Base-by-base conservation (phyloP, 2,797 vertebrate species). In the Capromys pilorides region DNA sequence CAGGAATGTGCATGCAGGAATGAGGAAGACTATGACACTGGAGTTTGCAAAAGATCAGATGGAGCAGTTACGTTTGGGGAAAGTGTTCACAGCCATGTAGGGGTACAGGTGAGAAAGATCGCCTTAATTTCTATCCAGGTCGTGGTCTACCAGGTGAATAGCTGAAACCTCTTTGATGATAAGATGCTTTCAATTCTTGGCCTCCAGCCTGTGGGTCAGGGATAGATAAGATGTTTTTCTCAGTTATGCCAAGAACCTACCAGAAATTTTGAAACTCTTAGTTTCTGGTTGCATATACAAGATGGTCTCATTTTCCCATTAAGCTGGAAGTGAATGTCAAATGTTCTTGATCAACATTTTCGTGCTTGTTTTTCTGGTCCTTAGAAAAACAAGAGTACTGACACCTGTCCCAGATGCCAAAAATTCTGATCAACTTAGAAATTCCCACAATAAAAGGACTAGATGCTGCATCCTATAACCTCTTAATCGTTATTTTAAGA, bases 401-500 rank as follows among this genome's bases (percentile, higher is more conserved):
- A 81, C 39, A 59, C 22, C 85, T 92, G 33, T 14, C 85, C 22
- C 39, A 77, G 16, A 80, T 36, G 19, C 54, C n/a, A 64, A 88
- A 84, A 92, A 57, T 14, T 73, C 14, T 54, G 16, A n/a, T 66
- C 39, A 45, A 61, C 64, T 67, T 82, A 90, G 19, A 62, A 45
- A 83, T 77, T 41, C 11, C 11, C 62, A 82, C 10, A 51, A 82
- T 22, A 21, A 82, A 86, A 81, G 54, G n/a, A 78, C 64, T 54
- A 66, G 36, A 73, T 67, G 13, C 28, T 92, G 6, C 49, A 92
- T 81, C 41, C 59, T 67, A 61, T 57, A 79, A 10, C n/a, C 14
- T 62, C n/a, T 83, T 61, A 90, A n/a, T 24, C 36, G 57, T 92
- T 62, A 82, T 49, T 51, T 80, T 51, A 88, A 82, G 61, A 86